Conservation (phyloP, 2,888 invertebrate species). For the Sminthurides aquaticus region DNA sequence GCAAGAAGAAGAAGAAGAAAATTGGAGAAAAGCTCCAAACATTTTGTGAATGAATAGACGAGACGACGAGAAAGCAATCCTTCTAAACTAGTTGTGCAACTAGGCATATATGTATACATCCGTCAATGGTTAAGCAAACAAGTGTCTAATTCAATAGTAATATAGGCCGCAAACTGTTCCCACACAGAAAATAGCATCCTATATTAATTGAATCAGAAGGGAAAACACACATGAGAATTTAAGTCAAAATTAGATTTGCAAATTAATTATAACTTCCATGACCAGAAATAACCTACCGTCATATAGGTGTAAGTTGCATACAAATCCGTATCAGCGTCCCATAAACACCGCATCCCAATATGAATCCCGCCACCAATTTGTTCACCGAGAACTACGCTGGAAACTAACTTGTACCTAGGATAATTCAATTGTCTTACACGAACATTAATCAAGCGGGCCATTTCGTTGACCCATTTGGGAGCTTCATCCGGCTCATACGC, state of each 20-base stretch:
- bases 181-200: slow-evolving; percentile 33
- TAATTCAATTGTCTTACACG: slow-evolving; percentile 34
- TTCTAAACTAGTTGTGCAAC: too few species aligned
- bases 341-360: slow-evolving; percentile 37
- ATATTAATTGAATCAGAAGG: too few species aligned
- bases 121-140: too few species aligned
- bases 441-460: slow-evolving; percentile 29
- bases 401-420: slow-evolving; percentile 38
- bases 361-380: slow-evolving; percentile 40
- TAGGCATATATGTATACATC: too few species aligned
- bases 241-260: neutral
- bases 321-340: slow-evolving; percentile 40
- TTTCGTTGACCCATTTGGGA: slow-evolving; percentile 30
- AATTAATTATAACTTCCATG: neutral
- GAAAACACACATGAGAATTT: slow-evolving; percentile 6
- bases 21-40: too few species aligned
- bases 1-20: too few species aligned
- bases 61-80: too few species aligned
- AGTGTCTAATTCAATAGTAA: slow-evolving; percentile 37
- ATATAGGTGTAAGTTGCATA: slow-evolving; percentile 38
- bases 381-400: slow-evolving; percentile 35
- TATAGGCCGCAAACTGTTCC: slow-evolving; percentile 38
- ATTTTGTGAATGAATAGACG: too few species aligned
- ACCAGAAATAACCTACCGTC: slow-evolving; percentile 26
- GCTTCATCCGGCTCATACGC: slow-evolving; percentile 34